Evolutionary conservation across 1,140 invertebrate genomes (phyloP).

Genomic region (Panulirus ornatus): DNA sequence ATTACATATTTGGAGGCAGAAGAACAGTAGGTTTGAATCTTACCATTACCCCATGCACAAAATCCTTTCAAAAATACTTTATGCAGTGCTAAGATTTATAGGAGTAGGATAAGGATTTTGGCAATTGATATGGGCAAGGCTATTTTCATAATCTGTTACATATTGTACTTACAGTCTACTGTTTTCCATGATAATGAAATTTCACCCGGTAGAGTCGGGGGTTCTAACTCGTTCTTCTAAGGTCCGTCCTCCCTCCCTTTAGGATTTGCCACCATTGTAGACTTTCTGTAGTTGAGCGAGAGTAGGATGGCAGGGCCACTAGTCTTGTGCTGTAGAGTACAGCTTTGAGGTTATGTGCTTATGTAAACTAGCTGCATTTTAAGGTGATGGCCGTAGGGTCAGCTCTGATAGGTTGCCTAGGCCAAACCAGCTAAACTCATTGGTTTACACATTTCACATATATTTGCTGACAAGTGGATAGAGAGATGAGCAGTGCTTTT

Average conservation of each 20-base stretch:
- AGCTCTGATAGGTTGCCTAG: not conserved
- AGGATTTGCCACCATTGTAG: constrained; percentile 56
- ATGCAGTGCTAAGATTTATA: not conserved
- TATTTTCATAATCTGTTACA: constrained; percentile 51
- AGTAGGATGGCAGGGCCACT: constrained; percentile 18
- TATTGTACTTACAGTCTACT: constrained; percentile 36
- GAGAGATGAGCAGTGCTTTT: constrained; percentile 19
- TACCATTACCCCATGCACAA: not conserved
- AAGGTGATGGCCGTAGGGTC: not conserved
- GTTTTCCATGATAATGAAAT: not conserved
- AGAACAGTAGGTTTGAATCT: not conserved
- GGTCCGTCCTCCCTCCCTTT: constrained; percentile 67
- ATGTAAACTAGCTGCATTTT: constrained; percentile 6
- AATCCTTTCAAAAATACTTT: not conserved
- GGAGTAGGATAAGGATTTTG: constrained; percentile 22
- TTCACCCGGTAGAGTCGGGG: not conserved
- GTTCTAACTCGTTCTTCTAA: constrained; percentile 36
- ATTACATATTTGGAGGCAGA: not conserved
- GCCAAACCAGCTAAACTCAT: constrained; percentile 2
- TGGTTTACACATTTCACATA: constrained; percentile 5
- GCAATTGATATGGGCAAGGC: constrained; percentile 36
- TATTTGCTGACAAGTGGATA: constrained; percentile 18
- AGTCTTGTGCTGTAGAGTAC: constrained; percentile 51
- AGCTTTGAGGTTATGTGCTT: constrained; percentile 45
- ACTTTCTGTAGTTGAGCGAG: constrained; percentile 36